Evolutionary conservation across 2,888 invertebrate genomes (phyloP).

Genomic region (Lumbricus terrestris): DNA sequence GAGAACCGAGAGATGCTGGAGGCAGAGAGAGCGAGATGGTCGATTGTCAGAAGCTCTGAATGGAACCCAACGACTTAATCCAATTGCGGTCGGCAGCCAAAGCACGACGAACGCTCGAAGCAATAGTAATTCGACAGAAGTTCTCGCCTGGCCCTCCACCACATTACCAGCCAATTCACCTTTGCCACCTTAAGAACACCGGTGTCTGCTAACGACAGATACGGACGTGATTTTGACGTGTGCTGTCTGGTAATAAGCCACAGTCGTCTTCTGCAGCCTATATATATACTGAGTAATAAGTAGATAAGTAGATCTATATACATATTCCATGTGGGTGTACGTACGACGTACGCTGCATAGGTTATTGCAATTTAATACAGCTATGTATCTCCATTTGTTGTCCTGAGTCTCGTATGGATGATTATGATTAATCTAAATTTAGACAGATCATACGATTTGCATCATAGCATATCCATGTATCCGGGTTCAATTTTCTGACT

Average conservation of each 20-base stretch:
- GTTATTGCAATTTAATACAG: too few species aligned
- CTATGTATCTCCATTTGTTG: too few species aligned
- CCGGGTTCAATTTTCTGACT: too few species aligned
- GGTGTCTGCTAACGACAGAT: not conserved
- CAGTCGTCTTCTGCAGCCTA: not conserved
- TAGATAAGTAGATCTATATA: too few species aligned
- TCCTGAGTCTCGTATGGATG: too few species aligned
- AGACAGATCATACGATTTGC: too few species aligned
- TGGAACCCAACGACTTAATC: not conserved
- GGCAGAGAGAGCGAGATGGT: not conserved
- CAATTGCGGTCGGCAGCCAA: not conserved
- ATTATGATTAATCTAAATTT: too few species aligned
- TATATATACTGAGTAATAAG: too few species aligned
- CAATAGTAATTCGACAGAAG: not conserved
- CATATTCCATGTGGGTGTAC: too few species aligned
- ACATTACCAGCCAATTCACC: not conserved
- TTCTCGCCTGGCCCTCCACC: not conserved
- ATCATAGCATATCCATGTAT: too few species aligned
- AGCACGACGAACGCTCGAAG: not conserved
- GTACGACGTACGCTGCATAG: too few species aligned
- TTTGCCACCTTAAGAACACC: not conserved
- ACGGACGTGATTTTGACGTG: not conserved
- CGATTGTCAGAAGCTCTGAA: not conserved
- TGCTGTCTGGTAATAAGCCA: conserved; percentile 3
- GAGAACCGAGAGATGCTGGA: too few species aligned